A percentile compares a stretch with the other conserved stretches of the same genome.
phyloP scores from a whole-genome alignment of 1,140 invertebrate species.

The Coptotermes formosanus region DNA sequence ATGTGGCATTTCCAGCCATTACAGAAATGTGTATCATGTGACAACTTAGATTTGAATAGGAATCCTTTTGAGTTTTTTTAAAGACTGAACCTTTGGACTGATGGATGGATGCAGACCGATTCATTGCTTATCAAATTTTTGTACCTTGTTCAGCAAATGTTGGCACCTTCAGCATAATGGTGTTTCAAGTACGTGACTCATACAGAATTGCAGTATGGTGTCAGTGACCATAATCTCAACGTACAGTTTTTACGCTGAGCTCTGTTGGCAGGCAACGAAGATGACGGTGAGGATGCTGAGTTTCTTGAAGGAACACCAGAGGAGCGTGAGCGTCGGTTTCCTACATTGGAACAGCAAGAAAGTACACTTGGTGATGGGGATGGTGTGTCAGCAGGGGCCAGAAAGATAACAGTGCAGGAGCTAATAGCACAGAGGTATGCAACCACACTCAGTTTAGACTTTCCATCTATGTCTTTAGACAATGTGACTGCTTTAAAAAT shows the following conservation, averaged over 20 bases:
- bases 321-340: slow-evolving; percentile 50
- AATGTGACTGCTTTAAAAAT: neutral
- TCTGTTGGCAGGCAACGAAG: slow-evolving; percentile 49
- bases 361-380: slow-evolving; percentile 44
- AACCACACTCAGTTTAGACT: neutral
- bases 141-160: too few relatives aligned
- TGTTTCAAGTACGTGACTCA: too few relatives aligned
- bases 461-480: neutral
- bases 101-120: too few relatives aligned
- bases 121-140: too few relatives aligned
- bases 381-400: slow-evolving; percentile 48
- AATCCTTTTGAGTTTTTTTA: too few relatives aligned
- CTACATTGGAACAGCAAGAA: slow-evolving; percentile 42
- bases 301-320: slow-evolving; percentile 40
- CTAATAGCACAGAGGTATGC: slow-evolving; percentile 68
- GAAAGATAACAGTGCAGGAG: slow-evolving; percentile 69
- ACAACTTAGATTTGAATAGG: too few relatives aligned
- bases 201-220: too few relatives aligned
- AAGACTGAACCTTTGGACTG: too few relatives aligned
- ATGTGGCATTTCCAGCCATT: too few relatives aligned
- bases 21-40: too few relatives aligned
- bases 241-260: neutral
- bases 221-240: too few relatives aligned
- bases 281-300: slow-evolving; percentile 45
- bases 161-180: too few relatives aligned